phyloP scores from a whole-genome alignment of 2,888 invertebrate species.

The Agrotis segetum region DNA sequence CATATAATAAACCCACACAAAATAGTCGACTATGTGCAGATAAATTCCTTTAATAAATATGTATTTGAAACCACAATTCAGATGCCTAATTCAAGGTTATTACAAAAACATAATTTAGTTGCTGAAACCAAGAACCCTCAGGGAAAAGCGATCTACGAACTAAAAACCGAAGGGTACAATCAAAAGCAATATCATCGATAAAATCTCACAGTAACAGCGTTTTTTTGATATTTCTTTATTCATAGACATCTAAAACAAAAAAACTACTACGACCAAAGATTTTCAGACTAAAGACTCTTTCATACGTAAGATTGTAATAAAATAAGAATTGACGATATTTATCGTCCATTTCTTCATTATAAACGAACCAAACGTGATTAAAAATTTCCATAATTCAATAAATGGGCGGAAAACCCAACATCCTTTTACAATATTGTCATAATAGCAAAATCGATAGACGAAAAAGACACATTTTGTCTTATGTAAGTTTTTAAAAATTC shows the following conservation, averaged over 20 bases:
- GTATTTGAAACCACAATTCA: too few species aligned
- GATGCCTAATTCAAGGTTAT: too few species aligned
- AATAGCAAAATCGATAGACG: too few species aligned
- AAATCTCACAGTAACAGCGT: constrained; percentile 9
- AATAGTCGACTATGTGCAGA: too few species aligned
- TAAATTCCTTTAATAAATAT: background rate
- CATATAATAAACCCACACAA: background rate
- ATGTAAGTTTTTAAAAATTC: too few species aligned
- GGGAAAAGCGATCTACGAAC: background rate
- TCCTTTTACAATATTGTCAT: background rate
- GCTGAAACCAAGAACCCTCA: too few species aligned
- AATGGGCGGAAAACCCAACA: background rate
- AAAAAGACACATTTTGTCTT: too few species aligned
- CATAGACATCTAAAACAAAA: constrained; percentile 25
- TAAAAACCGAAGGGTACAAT: constrained; percentile 12
- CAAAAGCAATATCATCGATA: background rate
- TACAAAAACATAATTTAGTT: background rate
- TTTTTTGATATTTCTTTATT: constrained; percentile 30
- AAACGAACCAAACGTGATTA: too few species aligned
- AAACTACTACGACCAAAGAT: constrained; percentile 16
- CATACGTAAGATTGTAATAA: background rate
- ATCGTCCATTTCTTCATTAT: too few species aligned
- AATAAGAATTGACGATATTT: background rate
- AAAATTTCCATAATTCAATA: background rate
- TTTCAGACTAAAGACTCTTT: constrained; percentile 1